Base-by-base conservation (phyloP, 2,797 vertebrate species). In the Mus spretus region DNA sequence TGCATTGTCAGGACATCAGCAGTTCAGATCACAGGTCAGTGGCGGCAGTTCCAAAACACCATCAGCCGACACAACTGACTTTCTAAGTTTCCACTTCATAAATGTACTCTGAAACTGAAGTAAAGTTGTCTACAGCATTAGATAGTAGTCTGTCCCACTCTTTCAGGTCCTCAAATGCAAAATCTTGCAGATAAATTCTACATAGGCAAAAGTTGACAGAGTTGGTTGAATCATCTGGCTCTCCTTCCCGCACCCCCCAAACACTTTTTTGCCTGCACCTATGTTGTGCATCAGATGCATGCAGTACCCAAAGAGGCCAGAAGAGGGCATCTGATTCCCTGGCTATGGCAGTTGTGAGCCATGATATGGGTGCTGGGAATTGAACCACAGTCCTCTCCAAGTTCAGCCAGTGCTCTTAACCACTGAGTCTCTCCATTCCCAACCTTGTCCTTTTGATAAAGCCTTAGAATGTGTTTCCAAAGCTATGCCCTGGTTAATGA, bases 381-480 rank as follows among this genome's bases (percentile, higher is more conserved):
- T 37, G 57, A 44, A 19, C 15, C 15, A 44, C 37, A 14, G 20
- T 82, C n/a, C 15, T 82, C 22, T 40, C 13, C 55, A 61, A 82
- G 80, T 28, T n/a, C 26, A 82, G n/a, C 22, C 22, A 57, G 34
- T 37, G 53, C 34, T 57, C 53, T 81, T 81, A 24, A 81, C 59
- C 59, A 44, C 26, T 31, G 26, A 84, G 28, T 31, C 59, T 83
- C 28, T 13, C 10, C 59, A 47, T 3, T 31, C 59, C 59, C 82
- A 65, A 87, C 24, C 17, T 91, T 53, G 63, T 7, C 93, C 24
- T 95, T 94, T 65, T 13, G 37, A 84, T 70, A 74, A 89, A 96
- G 61, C 79, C 40, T 70, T 94, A 37, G 84, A 83, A 55, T 83
- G 37, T 75, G 5, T 72, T 78, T 75, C 88, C 70, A 95, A 89